A percentile compares a stretch with the other conserved stretches of the same genome.
Evolutionary conservation across 2,888 invertebrate genomes (phyloP).

Genomic region (Ptychoptera albimana): DNA sequence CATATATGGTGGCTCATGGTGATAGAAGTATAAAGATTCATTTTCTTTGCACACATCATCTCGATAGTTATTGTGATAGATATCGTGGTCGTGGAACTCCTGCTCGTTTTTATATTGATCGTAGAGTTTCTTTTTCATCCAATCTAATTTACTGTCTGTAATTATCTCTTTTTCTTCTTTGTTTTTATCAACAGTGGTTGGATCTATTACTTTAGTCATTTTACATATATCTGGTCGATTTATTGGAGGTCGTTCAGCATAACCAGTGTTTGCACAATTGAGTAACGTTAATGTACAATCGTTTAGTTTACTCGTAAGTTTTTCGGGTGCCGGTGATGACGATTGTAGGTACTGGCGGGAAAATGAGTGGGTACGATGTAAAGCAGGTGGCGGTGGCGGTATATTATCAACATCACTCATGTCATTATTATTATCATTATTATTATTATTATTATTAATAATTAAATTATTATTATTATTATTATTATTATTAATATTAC

Average conservation of each 20-base stretch:
- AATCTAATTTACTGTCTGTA: background rate
- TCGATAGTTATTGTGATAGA: background rate
- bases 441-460: background rate
- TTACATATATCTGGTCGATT: constrained; percentile 3
- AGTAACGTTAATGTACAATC: constrained; percentile 27
- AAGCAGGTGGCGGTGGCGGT: constrained; percentile 29
- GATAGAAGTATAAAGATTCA: constrained; percentile 13
- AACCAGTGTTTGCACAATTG: constrained; percentile 23
- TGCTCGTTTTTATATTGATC: background rate
- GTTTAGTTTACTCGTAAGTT: constrained; percentile 19
- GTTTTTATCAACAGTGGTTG: background rate
- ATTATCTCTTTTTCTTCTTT: background rate
- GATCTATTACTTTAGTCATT: background rate
- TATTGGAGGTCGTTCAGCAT: background rate
- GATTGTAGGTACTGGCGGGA: constrained; percentile 14
- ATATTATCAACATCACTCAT: constrained; percentile 24
- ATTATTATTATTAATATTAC: background rate
- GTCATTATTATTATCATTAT: background rate
- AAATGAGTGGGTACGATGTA: constrained; percentile 8
- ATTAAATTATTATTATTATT: constrained; percentile 1
- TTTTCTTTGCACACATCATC: constrained; percentile 8
- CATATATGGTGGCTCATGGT: constrained; percentile 12
- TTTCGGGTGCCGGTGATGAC: constrained; percentile 12
- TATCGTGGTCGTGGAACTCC: constrained; percentile 1
- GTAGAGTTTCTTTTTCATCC: background rate